Percentiles rank a stretch among this genome's conserved stretches.
Evolutionary conservation across 2,797 vertebrate species (phyloP).

Genomic region (Echiichthys vipera): DNA sequence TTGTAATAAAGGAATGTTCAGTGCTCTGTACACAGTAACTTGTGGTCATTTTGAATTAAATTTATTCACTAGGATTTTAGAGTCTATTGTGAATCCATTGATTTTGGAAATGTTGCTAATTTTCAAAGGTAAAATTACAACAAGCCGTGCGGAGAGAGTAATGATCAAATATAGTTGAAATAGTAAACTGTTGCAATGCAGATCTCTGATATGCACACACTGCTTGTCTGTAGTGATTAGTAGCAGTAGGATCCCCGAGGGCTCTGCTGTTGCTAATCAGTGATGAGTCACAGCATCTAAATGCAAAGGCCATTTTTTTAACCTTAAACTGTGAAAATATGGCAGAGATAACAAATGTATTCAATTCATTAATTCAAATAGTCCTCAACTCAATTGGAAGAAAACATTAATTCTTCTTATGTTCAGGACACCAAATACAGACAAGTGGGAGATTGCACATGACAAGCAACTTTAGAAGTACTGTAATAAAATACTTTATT

Average conservation of each 20-base stretch:
- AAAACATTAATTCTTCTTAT: neutral
- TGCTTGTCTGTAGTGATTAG: constrained; percentile 13
- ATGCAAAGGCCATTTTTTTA: constrained; percentile 36
- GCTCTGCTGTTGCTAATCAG: constrained; percentile 23
- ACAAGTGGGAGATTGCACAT: neutral
- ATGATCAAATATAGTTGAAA: neutral
- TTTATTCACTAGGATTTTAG: neutral
- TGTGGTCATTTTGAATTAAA: constrained; percentile 32
- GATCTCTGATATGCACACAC: constrained; percentile 8
- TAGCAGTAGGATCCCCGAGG: constrained; percentile 6
- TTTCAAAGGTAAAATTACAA: neutral
- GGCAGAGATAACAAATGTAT: neutral
- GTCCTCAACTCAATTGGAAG: neutral
- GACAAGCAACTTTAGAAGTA: neutral
- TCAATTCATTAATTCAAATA: constrained; percentile 13
- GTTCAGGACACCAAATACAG: neutral
- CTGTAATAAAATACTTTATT: neutral
- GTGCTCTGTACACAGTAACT: constrained; percentile 24
- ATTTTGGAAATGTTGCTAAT: neutral
- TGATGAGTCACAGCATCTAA: constrained; percentile 39
- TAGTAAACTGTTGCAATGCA: neutral
- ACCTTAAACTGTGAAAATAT: constrained; percentile 4
- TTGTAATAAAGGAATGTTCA: neutral
- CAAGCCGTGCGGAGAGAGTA: neutral
- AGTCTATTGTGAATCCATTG: neutral